phyloP scores from a whole-genome alignment of 2,797 vertebrate species.

The Parauchenoglanis ngamensis region DNA sequence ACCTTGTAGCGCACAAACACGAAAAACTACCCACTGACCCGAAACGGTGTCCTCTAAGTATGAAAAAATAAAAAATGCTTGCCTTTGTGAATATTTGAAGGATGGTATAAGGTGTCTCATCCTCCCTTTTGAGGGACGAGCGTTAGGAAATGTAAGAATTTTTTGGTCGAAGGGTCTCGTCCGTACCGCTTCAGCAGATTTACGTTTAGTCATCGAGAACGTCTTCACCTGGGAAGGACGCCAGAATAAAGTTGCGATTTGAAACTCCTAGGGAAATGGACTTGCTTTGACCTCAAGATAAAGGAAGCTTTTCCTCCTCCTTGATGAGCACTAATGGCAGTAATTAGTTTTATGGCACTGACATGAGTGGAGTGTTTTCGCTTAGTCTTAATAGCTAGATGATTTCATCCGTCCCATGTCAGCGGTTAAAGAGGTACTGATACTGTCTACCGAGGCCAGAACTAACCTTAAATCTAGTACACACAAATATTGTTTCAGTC shows the following conservation, averaged over 20 bases:
- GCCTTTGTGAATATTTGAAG: neutral
- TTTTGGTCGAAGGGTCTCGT: neutral
- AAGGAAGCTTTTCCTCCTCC: neutral
- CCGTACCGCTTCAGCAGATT: neutral
- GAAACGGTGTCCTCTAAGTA: neutral
- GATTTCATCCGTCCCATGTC: constrained; percentile 23
- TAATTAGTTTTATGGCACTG: constrained; percentile 46
- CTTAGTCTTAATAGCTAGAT: constrained; percentile 30
- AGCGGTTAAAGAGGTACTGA: neutral
- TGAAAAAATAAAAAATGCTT: too few species aligned
- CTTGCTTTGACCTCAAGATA: constrained; percentile 18
- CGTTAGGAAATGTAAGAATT: neutral
- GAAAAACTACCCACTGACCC: too few species aligned
- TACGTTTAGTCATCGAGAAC: neutral
- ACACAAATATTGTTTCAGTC: neutral
- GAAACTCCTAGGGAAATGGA: neutral
- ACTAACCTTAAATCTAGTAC: neutral
- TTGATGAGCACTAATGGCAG: constrained; percentile 31
- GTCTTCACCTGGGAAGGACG: neutral
- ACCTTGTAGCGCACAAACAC: too few species aligned
- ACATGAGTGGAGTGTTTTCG: constrained; percentile 15
- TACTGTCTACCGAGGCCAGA: neutral
- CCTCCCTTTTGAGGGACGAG: neutral
- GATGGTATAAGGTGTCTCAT: neutral
- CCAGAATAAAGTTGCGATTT: neutral